Evolutionary conservation across 1,140 invertebrate species (phyloP), one percentile per base, ranked within the genome.

Genomic region (Drosophila mauritiana): DNA sequence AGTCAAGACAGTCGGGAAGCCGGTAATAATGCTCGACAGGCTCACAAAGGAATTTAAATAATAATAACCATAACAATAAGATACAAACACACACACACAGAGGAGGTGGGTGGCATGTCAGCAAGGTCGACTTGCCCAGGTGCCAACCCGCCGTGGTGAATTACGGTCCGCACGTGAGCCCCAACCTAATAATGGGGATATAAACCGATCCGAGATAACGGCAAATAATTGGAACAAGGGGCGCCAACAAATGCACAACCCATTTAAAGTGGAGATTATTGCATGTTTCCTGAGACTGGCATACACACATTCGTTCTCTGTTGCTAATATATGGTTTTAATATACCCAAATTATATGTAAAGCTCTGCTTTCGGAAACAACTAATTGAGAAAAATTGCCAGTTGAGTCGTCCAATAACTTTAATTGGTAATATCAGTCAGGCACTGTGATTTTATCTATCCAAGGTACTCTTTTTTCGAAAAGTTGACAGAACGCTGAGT

Each of bases 31-130:
- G 63, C 45, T 39, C 63, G 42, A 45, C 62, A 37, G 49, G n/a
- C 51, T 62, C 65, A 86, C 79, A 88, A 86, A 67, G 67, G 70
- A 73, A 83, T 76, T 69, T 73, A 61, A 57, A 73, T 69, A 79
- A 73, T 69, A 79, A 82, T 72, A 88, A 80, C 76, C 82, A 77
- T 62, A 69, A 62, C 61, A 55, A 49, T 74, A 53, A 53, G 63
- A 51, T 43, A 76, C 73, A 67, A 55, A 55, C 65, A 64, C 59
- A 67, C 62, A 69, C 64, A 31, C 27, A 45, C 43, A 1, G 2
- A 11, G 51, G 27, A 22, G 36, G 54, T 4, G 20, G 0, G 17
- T 4, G 20, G 0, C 8, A 17, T 8, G 34, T 10, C 12, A n/a
- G 59, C 39, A 20, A 68, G 49, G 49, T 63, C 42, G 17, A 20